Base-by-base conservation (phyloP, 2,888 invertebrate genomes). In the Lasioglossum malachurum region DNA sequence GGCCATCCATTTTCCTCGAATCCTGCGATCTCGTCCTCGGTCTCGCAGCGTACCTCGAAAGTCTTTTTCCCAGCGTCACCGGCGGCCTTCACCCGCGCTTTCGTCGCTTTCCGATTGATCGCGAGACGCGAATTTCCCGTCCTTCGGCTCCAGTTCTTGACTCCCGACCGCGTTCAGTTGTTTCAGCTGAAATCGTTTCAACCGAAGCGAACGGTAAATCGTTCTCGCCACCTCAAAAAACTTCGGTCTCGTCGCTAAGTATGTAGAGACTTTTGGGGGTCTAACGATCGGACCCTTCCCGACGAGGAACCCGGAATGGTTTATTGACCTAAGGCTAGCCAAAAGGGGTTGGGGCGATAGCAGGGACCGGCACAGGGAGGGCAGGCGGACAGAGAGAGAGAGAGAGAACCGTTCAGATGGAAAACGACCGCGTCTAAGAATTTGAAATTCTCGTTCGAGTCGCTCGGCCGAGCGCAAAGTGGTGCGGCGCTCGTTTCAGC, bases 11-110 rank as follows among this genome's bases (percentile, higher is more conserved):
- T 53, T 53, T 23, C 53, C 53, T 23, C 53, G 53, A 53, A 53
- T 53, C 23, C 23, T 53, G 53, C 23, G 53, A 23, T 8, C 53
- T 8, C 53, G 53, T 53, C 23, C 53, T 53, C 53, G 53, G 53
- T 53, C 23, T 23, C 23, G 53, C 23, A 60, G 14, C 27, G 10
- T 31, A 31, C 7, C 16, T 35, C 35, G 19, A 16, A 67, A 35
- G 53, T 23, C 46, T 49, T 87, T 80, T 80, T 73, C 83, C 71
- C 31, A 82, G 77, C 86, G 49, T 73, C 77, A 75, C 46, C 4
- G 27, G 16, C 41, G 74, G 64, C 88, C 88, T 87, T 87, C 80
- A 78, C 53, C 80, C 69, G 27, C 38, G 53, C 72, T 87, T 84
- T 87, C 81, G 78, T 80, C 64, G 12, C 41, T 76, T 82, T 82